These are phyloP conservation scores for Tetragonisca angustula DNA, from an alignment of 2,888 invertebrate species.

Conservation along the genomic window DNA sequence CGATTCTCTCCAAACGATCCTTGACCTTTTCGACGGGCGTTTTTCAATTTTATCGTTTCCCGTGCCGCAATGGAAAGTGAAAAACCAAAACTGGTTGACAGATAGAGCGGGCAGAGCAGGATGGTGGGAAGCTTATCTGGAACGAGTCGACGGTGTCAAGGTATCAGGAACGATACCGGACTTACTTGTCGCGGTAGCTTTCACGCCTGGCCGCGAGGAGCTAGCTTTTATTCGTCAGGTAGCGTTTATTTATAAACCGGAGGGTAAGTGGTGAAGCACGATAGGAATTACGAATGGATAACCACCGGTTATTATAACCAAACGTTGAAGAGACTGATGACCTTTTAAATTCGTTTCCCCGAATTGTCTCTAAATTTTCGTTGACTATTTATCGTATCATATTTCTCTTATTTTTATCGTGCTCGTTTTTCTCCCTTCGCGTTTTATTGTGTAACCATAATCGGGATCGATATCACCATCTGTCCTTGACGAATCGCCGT, in stretches of 20 bases:
- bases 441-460: no score
- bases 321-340: no score
- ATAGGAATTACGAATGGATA: slow-evolving; percentile 15
- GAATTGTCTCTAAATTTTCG: no score
- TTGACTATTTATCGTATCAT: no score
- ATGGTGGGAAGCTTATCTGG: slow-evolving; percentile 30
- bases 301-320: no score
- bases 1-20: slow-evolving; percentile 22
- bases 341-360: background rate
- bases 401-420: no score
- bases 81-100: slow-evolving; percentile 19
- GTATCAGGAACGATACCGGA: slow-evolving; percentile 31
- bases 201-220: slow-evolving; percentile 7
- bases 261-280: background rate
- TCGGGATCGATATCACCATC: background rate
- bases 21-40: slow-evolving; percentile 26
- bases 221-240: slow-evolving; percentile 6
- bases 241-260: slow-evolving; percentile 26
- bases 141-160: slow-evolving; percentile 24
- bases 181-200: slow-evolving; percentile 27
- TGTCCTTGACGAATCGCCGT: background rate
- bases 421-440: no score
- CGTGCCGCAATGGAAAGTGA: background rate
- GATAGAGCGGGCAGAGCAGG: slow-evolving; percentile 16
- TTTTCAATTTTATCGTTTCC: background rate